Percentiles rank a stretch among this genome's conserved stretches.
phyloP scores from a whole-genome alignment of 30 jellyfish, hydroid and myxozoan genomes.

The Cassiopea andromeda region DNA sequence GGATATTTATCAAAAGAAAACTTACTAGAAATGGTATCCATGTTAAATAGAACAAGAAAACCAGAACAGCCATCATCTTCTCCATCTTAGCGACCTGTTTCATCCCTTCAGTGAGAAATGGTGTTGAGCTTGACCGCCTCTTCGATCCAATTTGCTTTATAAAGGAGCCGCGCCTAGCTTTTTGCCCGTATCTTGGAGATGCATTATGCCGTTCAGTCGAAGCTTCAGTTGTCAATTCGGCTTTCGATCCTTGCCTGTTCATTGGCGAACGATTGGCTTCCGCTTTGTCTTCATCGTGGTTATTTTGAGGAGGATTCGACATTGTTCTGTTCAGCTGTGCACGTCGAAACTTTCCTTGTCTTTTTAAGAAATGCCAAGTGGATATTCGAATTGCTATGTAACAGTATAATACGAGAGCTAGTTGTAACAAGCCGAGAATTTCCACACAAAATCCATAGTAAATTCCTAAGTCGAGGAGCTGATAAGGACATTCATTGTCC shows the following conservation, averaged over 20 bases:
- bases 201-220: neutral
- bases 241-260: neutral
- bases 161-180: constrained; percentile 2
- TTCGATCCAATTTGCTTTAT: constrained; percentile 35
- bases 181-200: neutral
- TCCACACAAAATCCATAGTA: constrained; percentile 62
- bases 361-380: constrained; percentile 57
- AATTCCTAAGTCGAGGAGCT: constrained; percentile 55
- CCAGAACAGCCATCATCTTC: constrained; percentile 78
- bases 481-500: constrained; percentile 55
- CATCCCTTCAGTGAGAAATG: constrained; percentile 62
- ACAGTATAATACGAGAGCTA: constrained; percentile 62
- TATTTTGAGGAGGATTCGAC: neutral
- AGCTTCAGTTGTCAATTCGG: no score
- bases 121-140: constrained; percentile 6
- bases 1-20: neutral
- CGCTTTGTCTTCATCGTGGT: neutral
- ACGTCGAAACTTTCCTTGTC: constrained; percentile 56
- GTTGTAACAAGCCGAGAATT: constrained; percentile 65
- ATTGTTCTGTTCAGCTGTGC: constrained; percentile 21
- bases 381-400: constrained; percentile 63
- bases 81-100: constrained; percentile 78
- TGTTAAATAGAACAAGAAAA: constrained; percentile 55
- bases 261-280: neutral
- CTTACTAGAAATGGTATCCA: constrained; percentile 86